Evolutionary conservation across 2,113 vertebrate species (phyloP).

Genomic region (Myanophis thanlyinensis): DNA sequence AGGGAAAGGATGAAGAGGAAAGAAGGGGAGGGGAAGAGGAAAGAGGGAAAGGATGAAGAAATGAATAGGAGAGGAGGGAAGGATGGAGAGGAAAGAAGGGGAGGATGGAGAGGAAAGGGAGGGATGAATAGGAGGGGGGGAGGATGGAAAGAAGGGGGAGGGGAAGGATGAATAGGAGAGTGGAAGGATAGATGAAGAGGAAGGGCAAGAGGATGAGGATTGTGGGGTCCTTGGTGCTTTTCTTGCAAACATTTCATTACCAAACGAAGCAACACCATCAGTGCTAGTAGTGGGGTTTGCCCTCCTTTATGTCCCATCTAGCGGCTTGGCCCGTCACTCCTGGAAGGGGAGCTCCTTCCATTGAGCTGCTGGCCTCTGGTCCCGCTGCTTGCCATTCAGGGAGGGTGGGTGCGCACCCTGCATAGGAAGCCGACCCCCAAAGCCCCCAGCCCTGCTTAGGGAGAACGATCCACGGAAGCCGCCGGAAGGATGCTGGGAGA

Average conservation of each 20-base stretch:
- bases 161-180: too few relatives aligned
- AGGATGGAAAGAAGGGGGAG: too few relatives aligned
- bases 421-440: background rate
- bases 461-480: accelerated
- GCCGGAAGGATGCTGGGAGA: too few relatives aligned
- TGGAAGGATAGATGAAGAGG: too few relatives aligned
- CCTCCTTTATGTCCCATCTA: background rate
- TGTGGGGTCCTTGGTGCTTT: background rate
- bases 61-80: too few relatives aligned
- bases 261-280: background rate
- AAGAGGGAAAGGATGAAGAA: too few relatives aligned
- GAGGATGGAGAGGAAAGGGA: too few relatives aligned
- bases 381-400: background rate
- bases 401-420: accelerated
- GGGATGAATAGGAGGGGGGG: too few relatives aligned
- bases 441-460: background rate
- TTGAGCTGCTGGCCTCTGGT: background rate
- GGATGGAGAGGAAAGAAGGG: too few relatives aligned
- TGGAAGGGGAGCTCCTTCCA: background rate
- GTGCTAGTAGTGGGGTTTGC: background rate
- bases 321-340: background rate
- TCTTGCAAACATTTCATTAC: background rate
- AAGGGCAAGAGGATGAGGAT: accelerated
- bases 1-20: too few relatives aligned
- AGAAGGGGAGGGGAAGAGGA: too few relatives aligned